Evolutionary conservation across 2,888 invertebrate species (phyloP), one percentile per base, ranked within the genome.

Genomic region (Mactromeris polynyma): DNA sequence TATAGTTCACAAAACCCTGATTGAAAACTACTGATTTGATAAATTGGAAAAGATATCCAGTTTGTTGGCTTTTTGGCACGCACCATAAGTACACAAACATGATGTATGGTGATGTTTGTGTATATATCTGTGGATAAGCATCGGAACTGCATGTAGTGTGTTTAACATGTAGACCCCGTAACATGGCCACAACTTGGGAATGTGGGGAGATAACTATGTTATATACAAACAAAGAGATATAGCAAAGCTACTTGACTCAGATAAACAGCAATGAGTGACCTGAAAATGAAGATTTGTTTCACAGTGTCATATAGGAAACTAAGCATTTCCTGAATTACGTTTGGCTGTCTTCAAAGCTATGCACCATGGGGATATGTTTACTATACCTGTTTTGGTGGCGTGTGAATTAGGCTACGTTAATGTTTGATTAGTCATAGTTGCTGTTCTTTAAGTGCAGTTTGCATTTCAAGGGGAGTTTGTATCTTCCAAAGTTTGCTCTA

Each of bases 41-140:
- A 73, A 73, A 73, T 33, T 36, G 69, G 33, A 69, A 69, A 33
- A 69, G 69, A 69, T 86, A 42, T 36, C 64, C 73, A 73, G 36
- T 33, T 73, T 73, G 73, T 73, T 73, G 17, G n/a, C 51, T 38
- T 85, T 80, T 90, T 83, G 87, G 88, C 86, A 88, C 86, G 84
- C 85, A 89, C 88, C 85, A 31, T 86, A 58, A 79, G 77, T 73
- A 73, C 19, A 73, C 73, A 73, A 33, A 73, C 73, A 73, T 33
- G 33, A 73, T 73, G 26, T 73, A 73, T 73, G 33, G 69, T 77
- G 64, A 42, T 86, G 84, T 84, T 88, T 90, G 84, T 88, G 17
- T 90, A 88, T 79, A 46, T 36, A 46, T 46, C 17, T 78, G 36
- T 84, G 46, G 64, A 81, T 17, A 73, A 83, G 84, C 86, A 69